Evolutionary conservation across 1,140 invertebrate species (phyloP).

Genomic region (Ceratina australensis): DNA sequence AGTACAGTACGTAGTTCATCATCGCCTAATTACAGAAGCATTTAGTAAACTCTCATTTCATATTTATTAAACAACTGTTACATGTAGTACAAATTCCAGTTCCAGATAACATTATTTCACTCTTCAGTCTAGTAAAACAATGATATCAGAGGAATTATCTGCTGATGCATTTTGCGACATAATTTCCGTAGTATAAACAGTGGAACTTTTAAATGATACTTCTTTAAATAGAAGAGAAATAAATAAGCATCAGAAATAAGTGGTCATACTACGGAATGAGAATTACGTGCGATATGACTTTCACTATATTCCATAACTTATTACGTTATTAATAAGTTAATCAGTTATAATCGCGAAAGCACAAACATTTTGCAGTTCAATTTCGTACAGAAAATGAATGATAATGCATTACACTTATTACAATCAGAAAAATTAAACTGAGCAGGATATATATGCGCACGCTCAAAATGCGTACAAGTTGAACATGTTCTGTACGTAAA

Average conservation of each 20-base stretch:
- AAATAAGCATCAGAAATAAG: too few species aligned
- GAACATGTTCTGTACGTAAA: background rate
- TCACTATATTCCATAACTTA: constrained; percentile 18
- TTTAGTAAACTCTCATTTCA: background rate
- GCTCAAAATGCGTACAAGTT: too few species aligned
- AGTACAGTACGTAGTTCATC: background rate
- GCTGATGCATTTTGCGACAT: too few species aligned
- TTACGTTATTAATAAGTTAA: constrained; percentile 36
- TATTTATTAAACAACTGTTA: background rate
- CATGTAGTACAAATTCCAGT: background rate
- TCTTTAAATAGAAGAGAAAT: too few species aligned
- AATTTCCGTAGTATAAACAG: too few species aligned
- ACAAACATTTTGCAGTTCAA: background rate
- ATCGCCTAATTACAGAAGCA: background rate
- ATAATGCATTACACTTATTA: too few species aligned
- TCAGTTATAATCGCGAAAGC: constrained; percentile 34
- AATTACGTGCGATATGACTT: constrained; percentile 2
- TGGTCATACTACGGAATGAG: too few species aligned
- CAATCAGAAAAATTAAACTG: background rate
- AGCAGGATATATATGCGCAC: background rate
- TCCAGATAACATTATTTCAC: background rate
- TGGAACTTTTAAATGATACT: too few species aligned
- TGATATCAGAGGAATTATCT: too few species aligned
- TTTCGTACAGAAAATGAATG: constrained; percentile 19
- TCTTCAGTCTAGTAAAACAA: too few species aligned